phyloP scores from a whole-genome alignment of 1,140 invertebrate genomes.

The Ganaspis sp. region DNA sequence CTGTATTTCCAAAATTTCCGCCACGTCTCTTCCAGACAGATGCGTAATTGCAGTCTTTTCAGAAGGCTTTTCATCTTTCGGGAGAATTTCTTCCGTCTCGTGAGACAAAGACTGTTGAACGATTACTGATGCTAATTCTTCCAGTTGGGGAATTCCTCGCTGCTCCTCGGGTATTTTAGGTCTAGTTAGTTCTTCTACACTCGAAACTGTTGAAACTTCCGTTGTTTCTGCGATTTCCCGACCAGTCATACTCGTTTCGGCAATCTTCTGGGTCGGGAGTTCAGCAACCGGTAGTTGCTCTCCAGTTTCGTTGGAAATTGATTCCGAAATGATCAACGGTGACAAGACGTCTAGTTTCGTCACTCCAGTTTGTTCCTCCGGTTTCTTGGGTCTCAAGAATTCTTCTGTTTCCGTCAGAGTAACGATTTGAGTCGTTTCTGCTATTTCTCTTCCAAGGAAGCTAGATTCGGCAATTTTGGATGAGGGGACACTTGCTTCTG shows the following conservation, averaged over 20 bases:
- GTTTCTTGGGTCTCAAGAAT: conserved; percentile 26
- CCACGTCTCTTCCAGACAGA: conserved; percentile 43
- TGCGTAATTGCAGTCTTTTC: conserved; percentile 32
- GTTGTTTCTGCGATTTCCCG: conserved; percentile 62
- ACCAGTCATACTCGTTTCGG: conserved; percentile 53
- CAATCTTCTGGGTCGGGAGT: conserved; percentile 58
- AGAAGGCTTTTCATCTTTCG: conserved; percentile 44
- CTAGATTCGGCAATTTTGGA: conserved; percentile 54
- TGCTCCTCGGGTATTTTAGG: conserved; percentile 42
- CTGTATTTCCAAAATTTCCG: conserved; percentile 56
- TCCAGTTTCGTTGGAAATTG: conserved; percentile 45
- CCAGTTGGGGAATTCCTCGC: conserved; percentile 50
- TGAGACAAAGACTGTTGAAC: conserved; percentile 52
- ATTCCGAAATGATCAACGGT: conserved; percentile 60
- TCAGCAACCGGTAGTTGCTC: conserved; percentile 36
- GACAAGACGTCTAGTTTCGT: conserved; percentile 59
- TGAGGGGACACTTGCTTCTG: conserved; percentile 40
- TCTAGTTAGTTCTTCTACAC: conserved; percentile 45
- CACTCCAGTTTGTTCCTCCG: conserved; percentile 57
- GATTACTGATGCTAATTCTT: conserved; percentile 50
- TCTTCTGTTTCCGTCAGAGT: conserved; percentile 33
- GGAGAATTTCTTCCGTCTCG: conserved; percentile 45
- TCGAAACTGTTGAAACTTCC: conserved; percentile 56
- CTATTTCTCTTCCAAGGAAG: conserved; percentile 58
- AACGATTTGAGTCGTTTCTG: conserved; percentile 51